Conservation (phyloP, 2,888 invertebrate species). For the Aproaerema taeniolella region DNA sequence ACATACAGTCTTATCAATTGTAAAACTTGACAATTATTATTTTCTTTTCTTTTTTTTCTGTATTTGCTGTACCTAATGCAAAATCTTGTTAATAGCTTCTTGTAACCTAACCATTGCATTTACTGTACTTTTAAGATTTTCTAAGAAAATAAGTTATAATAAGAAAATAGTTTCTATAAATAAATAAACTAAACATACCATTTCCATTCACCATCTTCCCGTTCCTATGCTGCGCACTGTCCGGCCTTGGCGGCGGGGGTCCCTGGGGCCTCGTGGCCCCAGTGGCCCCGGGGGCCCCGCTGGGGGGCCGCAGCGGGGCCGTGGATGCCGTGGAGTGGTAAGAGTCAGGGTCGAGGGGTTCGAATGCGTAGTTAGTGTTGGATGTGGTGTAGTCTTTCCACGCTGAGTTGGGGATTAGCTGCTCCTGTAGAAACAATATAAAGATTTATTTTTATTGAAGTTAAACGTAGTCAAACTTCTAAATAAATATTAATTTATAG, state of each 20-base stretch:
- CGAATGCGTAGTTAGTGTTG: conserved; percentile 94
- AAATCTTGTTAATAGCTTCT: too few relatives aligned
- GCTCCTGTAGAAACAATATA: conserved; percentile 85
- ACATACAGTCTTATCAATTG: too few relatives aligned
- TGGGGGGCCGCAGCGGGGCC: conserved; percentile 26
- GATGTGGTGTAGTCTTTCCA: conserved; percentile 93
- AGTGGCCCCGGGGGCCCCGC: conserved; percentile 20
- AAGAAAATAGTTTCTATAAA: too few relatives aligned
- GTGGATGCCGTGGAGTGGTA: conserved; percentile 52
- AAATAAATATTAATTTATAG: too few relatives aligned
- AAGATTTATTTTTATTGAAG: too few relatives aligned
- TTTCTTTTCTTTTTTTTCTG: too few relatives aligned
- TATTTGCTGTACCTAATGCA: too few relatives aligned
- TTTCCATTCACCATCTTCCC: conserved; percentile 17
- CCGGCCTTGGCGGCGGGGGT: conserved; percentile 35
- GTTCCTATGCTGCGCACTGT: conserved; percentile 17
- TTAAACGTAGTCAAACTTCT: too few relatives aligned
- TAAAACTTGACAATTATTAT: too few relatives aligned
- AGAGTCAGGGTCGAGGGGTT: conserved; percentile 90
- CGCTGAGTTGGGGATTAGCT: conserved; percentile 87
- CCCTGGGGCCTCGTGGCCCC: conserved; percentile 35
- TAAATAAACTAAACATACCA: background rate
- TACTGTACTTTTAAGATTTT: too few relatives aligned
- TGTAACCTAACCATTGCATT: too few relatives aligned
- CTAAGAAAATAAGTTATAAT: too few relatives aligned